Conservation (phyloP, 2,888 invertebrate genomes). For the Elmis aenea region DNA sequence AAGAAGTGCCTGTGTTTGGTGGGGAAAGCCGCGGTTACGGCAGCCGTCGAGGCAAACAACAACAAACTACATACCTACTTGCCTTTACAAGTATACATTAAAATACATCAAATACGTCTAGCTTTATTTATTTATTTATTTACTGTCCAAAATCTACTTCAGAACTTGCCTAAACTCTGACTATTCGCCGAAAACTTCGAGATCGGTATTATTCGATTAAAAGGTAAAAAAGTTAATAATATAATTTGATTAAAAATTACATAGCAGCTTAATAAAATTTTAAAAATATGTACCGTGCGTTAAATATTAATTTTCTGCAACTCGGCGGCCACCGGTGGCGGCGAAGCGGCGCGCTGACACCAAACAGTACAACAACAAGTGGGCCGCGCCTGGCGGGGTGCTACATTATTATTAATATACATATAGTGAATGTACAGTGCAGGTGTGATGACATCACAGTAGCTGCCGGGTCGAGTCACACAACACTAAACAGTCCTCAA, state of each 20-base stretch:
- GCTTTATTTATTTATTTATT: too few species aligned
- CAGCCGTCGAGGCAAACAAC: constrained; percentile 55
- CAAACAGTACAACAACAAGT: constrained; percentile 50
- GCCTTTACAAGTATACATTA: too few species aligned
- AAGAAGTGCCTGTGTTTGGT: constrained; percentile 49
- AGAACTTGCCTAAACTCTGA: constrained; percentile 9
- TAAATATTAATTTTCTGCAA: constrained; percentile 36
- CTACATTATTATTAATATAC: constrained; percentile 45
- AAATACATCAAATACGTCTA: too few species aligned
- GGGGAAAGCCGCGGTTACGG: constrained; percentile 46
- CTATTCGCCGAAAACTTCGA: constrained; percentile 15
- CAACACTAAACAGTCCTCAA: constrained; percentile 38
- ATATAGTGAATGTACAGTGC: constrained; percentile 49
- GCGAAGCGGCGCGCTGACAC: constrained; percentile 45
- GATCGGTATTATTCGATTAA: constrained; percentile 13
- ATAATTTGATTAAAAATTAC: too few species aligned
- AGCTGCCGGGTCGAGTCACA: constrained; percentile 50
- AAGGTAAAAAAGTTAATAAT: constrained; percentile 5
- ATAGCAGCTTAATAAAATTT: too few species aligned
- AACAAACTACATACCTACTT: too few species aligned
- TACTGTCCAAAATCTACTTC: too few species aligned
- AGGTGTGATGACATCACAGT: constrained; percentile 47
- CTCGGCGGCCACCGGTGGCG: constrained; percentile 54
- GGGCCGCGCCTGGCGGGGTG: constrained; percentile 48
- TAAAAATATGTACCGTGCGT: not conserved